Evolutionary conservation across 1,140 invertebrate genomes (phyloP).

Genomic region (Bradysia coprophila): DNA sequence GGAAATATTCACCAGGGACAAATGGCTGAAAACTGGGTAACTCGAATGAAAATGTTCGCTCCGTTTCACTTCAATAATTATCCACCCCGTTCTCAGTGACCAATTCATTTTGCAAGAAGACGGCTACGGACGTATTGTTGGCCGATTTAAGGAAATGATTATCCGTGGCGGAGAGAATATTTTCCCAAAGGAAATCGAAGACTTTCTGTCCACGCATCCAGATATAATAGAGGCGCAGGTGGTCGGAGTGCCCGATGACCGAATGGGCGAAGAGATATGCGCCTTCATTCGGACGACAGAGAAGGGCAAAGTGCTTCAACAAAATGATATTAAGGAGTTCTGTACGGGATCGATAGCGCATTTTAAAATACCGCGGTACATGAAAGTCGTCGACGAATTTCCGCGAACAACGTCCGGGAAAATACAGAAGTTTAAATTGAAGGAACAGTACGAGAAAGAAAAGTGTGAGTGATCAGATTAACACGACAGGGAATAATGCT

Average conservation of each 20-base stretch:
- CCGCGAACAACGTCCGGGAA: conserved; percentile 75
- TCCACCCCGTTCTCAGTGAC: conserved; percentile 37
- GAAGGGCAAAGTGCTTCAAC: conserved; percentile 25
- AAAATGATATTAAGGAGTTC: conserved; percentile 41
- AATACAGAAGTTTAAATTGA: conserved; percentile 53
- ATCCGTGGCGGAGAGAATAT: conserved; percentile 89
- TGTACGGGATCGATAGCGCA: conserved; percentile 58
- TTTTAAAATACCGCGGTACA: conserved; percentile 67
- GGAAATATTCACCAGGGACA: conserved; percentile 43
- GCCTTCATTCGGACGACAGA: conserved; percentile 40
- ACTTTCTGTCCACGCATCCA: conserved; percentile 59
- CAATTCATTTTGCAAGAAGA: conserved; percentile 51
- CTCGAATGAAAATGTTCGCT: conserved; percentile 4
- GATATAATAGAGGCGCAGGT: conserved; percentile 56
- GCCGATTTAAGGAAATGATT: conserved; percentile 76
- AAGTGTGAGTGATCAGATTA: too few species aligned
- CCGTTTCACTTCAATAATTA: conserved; percentile 2
- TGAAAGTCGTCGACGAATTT: conserved; percentile 49
- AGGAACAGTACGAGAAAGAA: too few species aligned
- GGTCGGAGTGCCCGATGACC: conserved; percentile 54
- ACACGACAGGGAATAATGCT: too few species aligned
- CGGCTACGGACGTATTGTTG: conserved; percentile 64
- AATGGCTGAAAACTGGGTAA: conserved; percentile 84
- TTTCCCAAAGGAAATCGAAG: conserved; percentile 74
- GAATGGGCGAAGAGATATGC: conserved; percentile 66